These are phyloP conservation scores for Squalus acanthias DNA, from an alignment of 2,797 vertebrate genomes.

Conservation along the genomic window DNA sequence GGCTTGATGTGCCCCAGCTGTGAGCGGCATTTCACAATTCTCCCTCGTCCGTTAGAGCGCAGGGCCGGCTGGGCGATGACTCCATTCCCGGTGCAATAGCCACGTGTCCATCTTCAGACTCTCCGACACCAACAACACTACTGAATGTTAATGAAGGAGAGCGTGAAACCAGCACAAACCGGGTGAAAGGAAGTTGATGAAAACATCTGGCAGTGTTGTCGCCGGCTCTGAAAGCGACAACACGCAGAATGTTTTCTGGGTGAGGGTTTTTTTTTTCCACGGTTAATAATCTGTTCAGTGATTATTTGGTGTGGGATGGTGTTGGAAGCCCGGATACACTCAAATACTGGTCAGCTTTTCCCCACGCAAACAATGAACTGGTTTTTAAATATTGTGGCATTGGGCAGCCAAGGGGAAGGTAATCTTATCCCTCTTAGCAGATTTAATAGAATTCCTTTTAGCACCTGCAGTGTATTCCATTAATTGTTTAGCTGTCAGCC, in stretches of 20 bases:
- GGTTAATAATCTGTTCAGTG: no score
- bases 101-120: neutral
- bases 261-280: neutral
- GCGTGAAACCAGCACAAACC: neutral
- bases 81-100: neutral
- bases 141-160: neutral
- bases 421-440: neutral
- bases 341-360: no score
- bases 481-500: conserved; percentile 70
- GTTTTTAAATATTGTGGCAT: neutral
- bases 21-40: neutral
- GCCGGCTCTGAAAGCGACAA: neutral
- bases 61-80: neutral
- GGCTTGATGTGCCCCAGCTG: neutral
- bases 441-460: conserved; percentile 13
- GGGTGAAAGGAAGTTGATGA: neutral
- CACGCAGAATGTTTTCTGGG: neutral
- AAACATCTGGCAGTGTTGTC: neutral
- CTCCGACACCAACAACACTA: no score
- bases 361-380: neutral
- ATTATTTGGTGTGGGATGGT: neutral
- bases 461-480: conserved; percentile 49
- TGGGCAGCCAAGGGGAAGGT: neutral
- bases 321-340: neutral
- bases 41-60: neutral